These are phyloP conservation scores for Oreochromis niloticus DNA, from an alignment of 2,113 vertebrate genomes.

Conservation along the genomic window DNA sequence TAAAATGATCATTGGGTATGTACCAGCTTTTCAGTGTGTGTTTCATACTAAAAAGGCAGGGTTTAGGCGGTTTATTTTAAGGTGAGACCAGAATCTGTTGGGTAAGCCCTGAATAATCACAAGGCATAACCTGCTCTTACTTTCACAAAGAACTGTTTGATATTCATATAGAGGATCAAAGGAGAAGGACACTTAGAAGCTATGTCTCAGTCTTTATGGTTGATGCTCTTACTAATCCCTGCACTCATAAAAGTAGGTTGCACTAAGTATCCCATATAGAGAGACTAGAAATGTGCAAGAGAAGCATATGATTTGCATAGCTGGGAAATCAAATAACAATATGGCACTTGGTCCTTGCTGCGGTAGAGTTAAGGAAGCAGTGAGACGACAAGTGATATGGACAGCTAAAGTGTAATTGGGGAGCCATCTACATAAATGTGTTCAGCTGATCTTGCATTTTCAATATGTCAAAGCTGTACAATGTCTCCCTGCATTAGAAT, in stretches of 20 bases:
- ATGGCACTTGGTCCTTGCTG: not conserved
- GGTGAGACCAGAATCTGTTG: not conserved
- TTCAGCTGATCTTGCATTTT: slow-evolving; percentile 53
- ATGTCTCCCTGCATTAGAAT: slow-evolving; percentile 22
- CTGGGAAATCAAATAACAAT: slow-evolving; percentile 6
- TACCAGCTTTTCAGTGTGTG: not conserved
- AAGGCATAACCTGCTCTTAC: not conserved
- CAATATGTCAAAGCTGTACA: slow-evolving; percentile 22
- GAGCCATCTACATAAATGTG: slow-evolving; percentile 39
- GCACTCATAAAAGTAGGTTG: not conserved
- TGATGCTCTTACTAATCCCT: not conserved
- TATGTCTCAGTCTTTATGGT: not conserved
- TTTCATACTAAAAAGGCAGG: not conserved
- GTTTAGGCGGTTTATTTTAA: not conserved
- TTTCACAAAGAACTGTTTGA: not conserved
- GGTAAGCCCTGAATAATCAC: not conserved
- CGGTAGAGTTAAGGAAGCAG: not conserved
- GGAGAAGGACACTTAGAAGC: not conserved
- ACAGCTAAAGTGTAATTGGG: slow-evolving; percentile 37
- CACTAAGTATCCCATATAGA: not conserved
- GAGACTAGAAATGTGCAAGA: not conserved
- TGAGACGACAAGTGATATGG: slow-evolving; percentile 26
- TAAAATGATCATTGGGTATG: not conserved
- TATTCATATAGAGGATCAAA: slow-evolving; percentile 13
- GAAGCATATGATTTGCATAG: slow-evolving; percentile 14